These are phyloP conservation scores for Oceanodroma leucorhoa DNA, from an alignment of 2,797 vertebrate species.

Conservation along the genomic window DNA sequence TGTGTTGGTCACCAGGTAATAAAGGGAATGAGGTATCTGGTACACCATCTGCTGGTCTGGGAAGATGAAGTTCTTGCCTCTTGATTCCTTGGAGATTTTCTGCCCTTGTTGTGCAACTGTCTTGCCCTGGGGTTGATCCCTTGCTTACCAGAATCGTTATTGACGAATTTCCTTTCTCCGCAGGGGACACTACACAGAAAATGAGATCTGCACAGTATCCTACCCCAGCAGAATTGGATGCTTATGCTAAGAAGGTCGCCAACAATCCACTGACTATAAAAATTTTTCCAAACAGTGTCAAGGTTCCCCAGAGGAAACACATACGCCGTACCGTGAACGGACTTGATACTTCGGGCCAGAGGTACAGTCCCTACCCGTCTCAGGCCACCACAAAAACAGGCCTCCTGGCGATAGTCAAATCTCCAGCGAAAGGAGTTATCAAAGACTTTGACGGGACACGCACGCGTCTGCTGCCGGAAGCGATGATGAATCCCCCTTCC, in stretches of 20 bases:
- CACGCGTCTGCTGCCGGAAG: constrained; percentile 89
- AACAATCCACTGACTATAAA: constrained; percentile 98
- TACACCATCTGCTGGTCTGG: background rate
- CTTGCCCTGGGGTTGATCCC: constrained; percentile 20
- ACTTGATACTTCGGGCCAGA: constrained; percentile 94
- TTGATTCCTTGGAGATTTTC: constrained; percentile 13
- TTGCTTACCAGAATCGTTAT: constrained; percentile 36
- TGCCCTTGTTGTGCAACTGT: background rate
- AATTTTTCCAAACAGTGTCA: constrained; percentile 99
- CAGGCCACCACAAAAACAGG: constrained; percentile 92
- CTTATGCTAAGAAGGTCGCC: constrained; percentile 99
- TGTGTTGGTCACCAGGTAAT: background rate
- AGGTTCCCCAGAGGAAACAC: constrained; percentile 99
- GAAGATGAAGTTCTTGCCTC: constrained; percentile 9
- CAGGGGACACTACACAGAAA: constrained; percentile 99
- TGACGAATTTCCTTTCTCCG: constrained; percentile 62
- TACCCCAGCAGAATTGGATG: constrained; percentile 99
- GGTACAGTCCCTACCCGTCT: constrained; percentile 96
- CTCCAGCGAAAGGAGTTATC: constrained; percentile 90
- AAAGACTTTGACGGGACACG: constrained; percentile 97
- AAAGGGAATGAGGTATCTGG: constrained; percentile 5
- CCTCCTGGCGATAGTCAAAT: constrained; percentile 94
- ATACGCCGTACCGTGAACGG: constrained; percentile 97
- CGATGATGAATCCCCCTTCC: constrained; percentile 90
- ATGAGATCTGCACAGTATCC: constrained; percentile 99